phyloP scores from a whole-genome alignment of 2,797 vertebrate genomes.

The Pseudochirops cupreus region DNA sequence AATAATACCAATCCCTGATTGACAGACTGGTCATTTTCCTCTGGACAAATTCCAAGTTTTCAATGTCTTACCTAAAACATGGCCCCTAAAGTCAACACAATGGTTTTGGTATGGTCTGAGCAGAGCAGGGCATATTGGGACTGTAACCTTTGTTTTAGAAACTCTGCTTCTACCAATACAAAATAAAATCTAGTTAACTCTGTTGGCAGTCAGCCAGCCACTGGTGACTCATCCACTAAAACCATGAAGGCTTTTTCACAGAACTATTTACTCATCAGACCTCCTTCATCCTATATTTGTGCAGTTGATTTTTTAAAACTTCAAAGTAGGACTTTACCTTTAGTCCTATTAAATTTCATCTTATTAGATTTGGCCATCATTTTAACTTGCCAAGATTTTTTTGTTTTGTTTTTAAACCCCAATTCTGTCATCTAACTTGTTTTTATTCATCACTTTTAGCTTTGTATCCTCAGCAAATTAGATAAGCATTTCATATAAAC shows the following conservation, averaged over 20 bases:
- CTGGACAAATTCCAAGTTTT: neutral
- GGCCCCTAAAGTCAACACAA: neutral
- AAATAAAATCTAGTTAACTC: neutral
- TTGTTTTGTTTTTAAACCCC: neutral
- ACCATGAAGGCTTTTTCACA: neutral
- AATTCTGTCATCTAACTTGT: neutral
- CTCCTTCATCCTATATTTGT: neutral
- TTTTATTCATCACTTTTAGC: neutral
- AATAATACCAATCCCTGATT: neutral
- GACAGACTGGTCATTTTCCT: neutral
- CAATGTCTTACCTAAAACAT: neutral
- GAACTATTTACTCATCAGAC: neutral
- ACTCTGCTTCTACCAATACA: neutral
- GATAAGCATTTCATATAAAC: neutral
- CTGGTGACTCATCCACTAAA: neutral
- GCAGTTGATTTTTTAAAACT: neutral
- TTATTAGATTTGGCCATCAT: neutral
- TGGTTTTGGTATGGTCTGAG: neutral
- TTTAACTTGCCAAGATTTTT: neutral
- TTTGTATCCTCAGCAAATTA: neutral
- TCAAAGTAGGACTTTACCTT: neutral
- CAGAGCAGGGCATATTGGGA: neutral
- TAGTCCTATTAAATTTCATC: neutral
- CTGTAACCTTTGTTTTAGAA: slow-evolving; percentile 2
- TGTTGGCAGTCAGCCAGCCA: neutral